Evolutionary conservation across 2,797 vertebrate species (phyloP), one percentile per base, ranked within the genome.

Genomic region (Salmo trutta): DNA sequence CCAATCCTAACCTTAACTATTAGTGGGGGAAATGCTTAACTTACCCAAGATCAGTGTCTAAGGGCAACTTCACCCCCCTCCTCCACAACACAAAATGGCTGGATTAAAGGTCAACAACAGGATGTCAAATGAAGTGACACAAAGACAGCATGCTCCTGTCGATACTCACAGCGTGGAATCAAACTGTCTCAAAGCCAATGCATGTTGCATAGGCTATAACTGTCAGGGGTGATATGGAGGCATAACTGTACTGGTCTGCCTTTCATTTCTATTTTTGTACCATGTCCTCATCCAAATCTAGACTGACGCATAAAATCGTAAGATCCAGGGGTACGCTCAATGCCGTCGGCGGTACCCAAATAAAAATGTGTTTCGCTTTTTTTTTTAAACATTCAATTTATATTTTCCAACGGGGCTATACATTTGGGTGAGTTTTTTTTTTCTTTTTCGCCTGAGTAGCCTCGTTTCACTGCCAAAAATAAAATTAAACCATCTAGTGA

Each of bases 201-300:
- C 52, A 8, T n/a, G n/a, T 36, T n/a, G 52, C 36, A 41, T 41
- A 41, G 36, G 7, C 36, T 5, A 53, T 21, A 24, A 68, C 47
- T 71, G 41, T 47, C 36, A 19, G 53, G n/a, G 31, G 21, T 21
- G 41, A 71, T 71, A 41, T 54, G n/a, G 4, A 59, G n/a, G n/a
- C 24, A 56, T 47, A 59, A 2, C 14, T 53, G 47, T 52, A 66
- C 51, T n/a, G 15, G 33, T 71, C 51, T 47, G 52, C 66, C 24
- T 41, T 76, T 84, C 71, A 27, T 75, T 79, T 77, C 53, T 74
- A 84, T 81, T 78, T 76, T 74, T 74, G 69, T 74, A 47, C 68
- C 19, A 77, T 75, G 66, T 79, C 56, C 59, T 75, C 68, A 17
- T n/a, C 27, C 19, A 76, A 70, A 79, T 75, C 54, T 74, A 79